phyloP scores from a whole-genome alignment of 2,113 vertebrate genomes.

The Piaya cayana region DNA sequence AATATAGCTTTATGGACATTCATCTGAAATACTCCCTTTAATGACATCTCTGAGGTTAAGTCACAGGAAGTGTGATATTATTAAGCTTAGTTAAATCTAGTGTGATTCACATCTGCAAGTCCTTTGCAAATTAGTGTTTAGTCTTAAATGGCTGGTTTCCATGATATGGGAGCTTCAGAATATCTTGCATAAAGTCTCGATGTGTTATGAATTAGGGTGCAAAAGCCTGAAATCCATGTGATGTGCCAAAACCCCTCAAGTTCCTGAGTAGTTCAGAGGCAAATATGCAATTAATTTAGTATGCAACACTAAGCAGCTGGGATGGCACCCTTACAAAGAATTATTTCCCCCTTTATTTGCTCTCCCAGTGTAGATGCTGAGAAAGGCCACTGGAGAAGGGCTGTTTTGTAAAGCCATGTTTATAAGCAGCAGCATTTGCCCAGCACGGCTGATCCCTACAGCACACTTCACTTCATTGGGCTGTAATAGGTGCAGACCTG shows the following conservation, averaged over 20 bases:
- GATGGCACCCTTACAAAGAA: background rate
- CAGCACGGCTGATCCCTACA: constrained; percentile 21
- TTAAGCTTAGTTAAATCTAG: constrained; percentile 35
- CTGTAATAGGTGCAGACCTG: constrained; percentile 70
- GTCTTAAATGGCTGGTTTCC: constrained; percentile 4
- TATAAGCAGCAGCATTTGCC: background rate
- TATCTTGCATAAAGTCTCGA: background rate
- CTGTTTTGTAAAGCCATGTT: background rate
- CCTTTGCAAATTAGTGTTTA: background rate
- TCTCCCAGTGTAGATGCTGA: background rate
- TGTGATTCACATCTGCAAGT: constrained; percentile 13
- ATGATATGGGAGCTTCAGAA: background rate
- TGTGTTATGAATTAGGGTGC: constrained; percentile 9
- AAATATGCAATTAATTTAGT: background rate
- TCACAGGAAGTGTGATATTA: background rate
- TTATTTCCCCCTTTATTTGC: background rate
- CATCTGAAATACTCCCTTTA: background rate
- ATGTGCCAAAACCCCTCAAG: fast-evolving
- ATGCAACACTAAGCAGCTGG: background rate
- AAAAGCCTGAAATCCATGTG: background rate
- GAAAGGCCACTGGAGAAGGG: background rate
- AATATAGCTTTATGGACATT: background rate
- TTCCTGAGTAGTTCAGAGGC: background rate
- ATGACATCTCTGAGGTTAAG: constrained; percentile 36
- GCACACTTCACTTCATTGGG: constrained; percentile 68